Evolutionary conservation across 1,140 invertebrate genomes (phyloP), one percentile per base, ranked within the genome.

Genomic region (Bombus confusus): DNA sequence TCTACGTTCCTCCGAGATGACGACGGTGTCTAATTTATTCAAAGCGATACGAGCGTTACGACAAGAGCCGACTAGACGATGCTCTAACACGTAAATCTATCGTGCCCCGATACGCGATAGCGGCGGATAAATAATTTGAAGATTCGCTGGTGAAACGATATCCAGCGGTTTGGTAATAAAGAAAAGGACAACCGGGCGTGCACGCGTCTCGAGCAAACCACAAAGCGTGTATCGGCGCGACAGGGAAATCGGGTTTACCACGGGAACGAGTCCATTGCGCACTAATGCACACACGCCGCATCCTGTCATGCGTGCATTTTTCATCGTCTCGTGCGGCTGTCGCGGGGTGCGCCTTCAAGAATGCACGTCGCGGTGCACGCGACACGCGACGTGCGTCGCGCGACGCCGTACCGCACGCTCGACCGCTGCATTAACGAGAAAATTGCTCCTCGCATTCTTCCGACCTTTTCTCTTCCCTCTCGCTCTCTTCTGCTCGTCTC

Each of bases 301-400:
- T 84, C 76, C 76, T 79, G 88, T 74, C 85, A 41, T 80, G 90
- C 83, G 88, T 91, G 91, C 90, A 91, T 91, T 91, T 91, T 91
- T 91, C 90, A 91, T 91, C 86, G 88, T 91, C 88, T 91, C 91
- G 87, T 86, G 88, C 83, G 84, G 34, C 52, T 72, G 72, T 47
- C 66, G 81, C 78, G 64, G 66, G 37, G 64, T 80, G 68, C 74
- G 77, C 52, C 83, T 72, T 39, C 66, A 41, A 84, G 86, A 90
- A 85, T 78, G 52, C 76, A 79, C 79, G 66, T 78, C 79, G 82
- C 52, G 43, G 37, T 59, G 80, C 83, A 86, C 87, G 81, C 83
- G 86, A 88, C 74, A 84, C 78, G 75, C 72, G n/a, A 43, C 37
- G 37, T 37, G 37, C 37, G 37, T 37, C 86, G 73, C 77, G 47